Conservation (phyloP, 2,888 invertebrate genomes). For the Osmoderma eremita region DNA sequence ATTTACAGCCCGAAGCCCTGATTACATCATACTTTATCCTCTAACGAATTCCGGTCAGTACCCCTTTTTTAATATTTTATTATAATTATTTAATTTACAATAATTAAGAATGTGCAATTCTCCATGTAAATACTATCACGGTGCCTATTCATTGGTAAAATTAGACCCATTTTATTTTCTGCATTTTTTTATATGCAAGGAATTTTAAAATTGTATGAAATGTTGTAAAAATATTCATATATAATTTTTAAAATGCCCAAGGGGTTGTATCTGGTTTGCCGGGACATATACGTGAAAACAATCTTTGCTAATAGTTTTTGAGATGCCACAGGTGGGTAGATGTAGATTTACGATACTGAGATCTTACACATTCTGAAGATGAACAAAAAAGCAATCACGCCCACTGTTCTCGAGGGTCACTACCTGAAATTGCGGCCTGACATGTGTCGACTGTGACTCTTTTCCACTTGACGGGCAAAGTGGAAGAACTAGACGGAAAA, state of each 20-base stretch:
- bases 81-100: too few species aligned
- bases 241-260: constrained; percentile 2
- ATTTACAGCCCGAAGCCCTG: too few species aligned
- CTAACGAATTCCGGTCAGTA: too few species aligned
- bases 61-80: too few species aligned
- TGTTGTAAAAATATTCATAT: background rate
- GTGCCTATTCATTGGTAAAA: too few species aligned
- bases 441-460: constrained; percentile 43
- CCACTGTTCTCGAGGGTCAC: constrained; percentile 45
- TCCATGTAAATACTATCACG: too few species aligned
- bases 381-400: constrained; percentile 44
- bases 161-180: too few species aligned
- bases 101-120: too few species aligned
- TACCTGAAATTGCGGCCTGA: constrained; percentile 47
- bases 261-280: constrained; percentile 6
- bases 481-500: constrained; percentile 31
- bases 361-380: constrained; percentile 32
- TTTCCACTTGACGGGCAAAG: constrained; percentile 29
- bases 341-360: constrained; percentile 49
- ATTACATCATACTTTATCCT: too few species aligned
- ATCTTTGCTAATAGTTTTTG: constrained; percentile 46
- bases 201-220: background rate
- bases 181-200: too few species aligned
- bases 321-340: constrained; percentile 48
- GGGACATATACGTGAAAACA: constrained; percentile 11